Percentiles rank a stretch among this genome's conserved stretches.
These are phyloP conservation scores for Diachasmimorpha longicaudata DNA, from an alignment of 1,140 invertebrate species.

Conservation along the genomic window DNA sequence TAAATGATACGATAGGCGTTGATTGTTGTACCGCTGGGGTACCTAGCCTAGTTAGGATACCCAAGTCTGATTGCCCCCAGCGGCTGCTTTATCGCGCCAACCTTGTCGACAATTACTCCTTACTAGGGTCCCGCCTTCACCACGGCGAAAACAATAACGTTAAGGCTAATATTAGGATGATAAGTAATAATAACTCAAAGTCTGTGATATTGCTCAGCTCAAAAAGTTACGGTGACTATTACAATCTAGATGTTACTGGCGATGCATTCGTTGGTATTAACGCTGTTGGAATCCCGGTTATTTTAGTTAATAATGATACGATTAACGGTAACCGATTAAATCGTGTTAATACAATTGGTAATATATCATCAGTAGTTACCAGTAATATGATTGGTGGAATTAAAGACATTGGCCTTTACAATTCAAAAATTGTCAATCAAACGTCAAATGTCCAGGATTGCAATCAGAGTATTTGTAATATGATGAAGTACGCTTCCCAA, in stretches of 20 bases:
- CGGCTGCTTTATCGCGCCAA: slow-evolving; percentile 56
- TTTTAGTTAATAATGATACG: slow-evolving; percentile 35
- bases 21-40: slow-evolving; percentile 54
- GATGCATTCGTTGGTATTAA: slow-evolving; percentile 40
- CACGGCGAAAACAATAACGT: slow-evolving; percentile 60
- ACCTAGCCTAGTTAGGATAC: slow-evolving; percentile 66
- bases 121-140: slow-evolving; percentile 60
- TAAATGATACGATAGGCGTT: slow-evolving; percentile 45
- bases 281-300: slow-evolving; percentile 30
- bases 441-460: slow-evolving; percentile 25
- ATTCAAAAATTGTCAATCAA: slow-evolving; percentile 9
- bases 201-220: slow-evolving; percentile 65
- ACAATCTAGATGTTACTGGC: slow-evolving; percentile 50
- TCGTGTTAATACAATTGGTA: slow-evolving; percentile 35
- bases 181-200: slow-evolving; percentile 62
- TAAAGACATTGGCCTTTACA: slow-evolving; percentile 13
- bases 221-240: slow-evolving; percentile 57
- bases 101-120: slow-evolving; percentile 61
- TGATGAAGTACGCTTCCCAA: slow-evolving; percentile 27
- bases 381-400: slow-evolving; percentile 3
- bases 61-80: slow-evolving; percentile 63
- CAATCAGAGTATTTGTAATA: not conserved
- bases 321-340: slow-evolving; percentile 31
- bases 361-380: slow-evolving; percentile 41
- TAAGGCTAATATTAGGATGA: slow-evolving; percentile 62